Percentiles rank a stretch among this genome's conserved stretches.
phyloP scores from a whole-genome alignment of 2,113 vertebrate species.

The Ctenomys sociabilis region DNA sequence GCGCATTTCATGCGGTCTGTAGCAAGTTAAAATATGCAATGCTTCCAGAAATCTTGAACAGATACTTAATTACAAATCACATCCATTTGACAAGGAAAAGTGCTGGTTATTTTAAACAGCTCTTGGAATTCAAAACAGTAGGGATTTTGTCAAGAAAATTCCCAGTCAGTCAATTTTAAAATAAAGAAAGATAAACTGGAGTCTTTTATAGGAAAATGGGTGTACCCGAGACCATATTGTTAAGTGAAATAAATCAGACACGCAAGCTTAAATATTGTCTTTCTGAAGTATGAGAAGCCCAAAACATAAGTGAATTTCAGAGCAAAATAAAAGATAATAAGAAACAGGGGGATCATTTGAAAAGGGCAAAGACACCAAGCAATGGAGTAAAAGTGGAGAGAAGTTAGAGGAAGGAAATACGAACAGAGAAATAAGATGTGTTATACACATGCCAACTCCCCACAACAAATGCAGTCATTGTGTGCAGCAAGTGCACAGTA shows the following conservation, averaged over 20 bases:
- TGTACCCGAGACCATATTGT: background rate
- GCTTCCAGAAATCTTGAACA: slow-evolving; percentile 48
- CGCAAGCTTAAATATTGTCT: background rate
- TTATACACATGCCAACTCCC: background rate
- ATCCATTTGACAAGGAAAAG: slow-evolving; percentile 55
- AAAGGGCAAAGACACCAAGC: background rate
- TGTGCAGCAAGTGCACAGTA: background rate
- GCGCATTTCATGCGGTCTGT: background rate
- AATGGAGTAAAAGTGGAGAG: background rate
- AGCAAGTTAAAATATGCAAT: background rate
- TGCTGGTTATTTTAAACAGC: slow-evolving; percentile 49
- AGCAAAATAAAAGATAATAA: background rate
- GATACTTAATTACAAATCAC: slow-evolving; percentile 55
- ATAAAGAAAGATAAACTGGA: background rate
- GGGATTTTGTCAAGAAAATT: slow-evolving; percentile 52
- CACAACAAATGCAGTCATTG: background rate
- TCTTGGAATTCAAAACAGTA: slow-evolving; percentile 52
- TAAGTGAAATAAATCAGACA: background rate
- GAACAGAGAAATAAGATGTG: background rate
- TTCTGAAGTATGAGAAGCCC: background rate
- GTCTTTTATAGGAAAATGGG: background rate
- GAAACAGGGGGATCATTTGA: background rate
- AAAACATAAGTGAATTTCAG: background rate
- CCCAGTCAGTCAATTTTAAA: slow-evolving; percentile 38
- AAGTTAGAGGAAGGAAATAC: background rate